phyloP scores from a whole-genome alignment of 2,113 vertebrate genomes.

The Pachyramphus minor region DNA sequence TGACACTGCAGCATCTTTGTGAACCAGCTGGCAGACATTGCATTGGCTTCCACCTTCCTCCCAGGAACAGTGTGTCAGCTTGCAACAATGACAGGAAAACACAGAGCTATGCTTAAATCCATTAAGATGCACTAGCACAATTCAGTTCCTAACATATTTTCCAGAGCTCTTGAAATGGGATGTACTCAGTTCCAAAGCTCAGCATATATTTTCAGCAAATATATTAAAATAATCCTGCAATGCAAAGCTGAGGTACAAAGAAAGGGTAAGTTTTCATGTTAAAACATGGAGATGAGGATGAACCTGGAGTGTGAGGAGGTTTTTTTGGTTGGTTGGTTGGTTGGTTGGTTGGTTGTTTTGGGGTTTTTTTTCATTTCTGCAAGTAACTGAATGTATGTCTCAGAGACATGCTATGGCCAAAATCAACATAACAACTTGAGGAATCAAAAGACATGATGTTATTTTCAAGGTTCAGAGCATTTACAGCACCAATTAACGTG shows the following conservation, averaged over 20 bases:
- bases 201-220: not conserved
- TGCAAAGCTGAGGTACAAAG: not conserved
- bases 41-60: conserved; percentile 15
- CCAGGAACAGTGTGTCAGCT: not conserved
- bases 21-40: conserved; percentile 36
- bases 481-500: not conserved
- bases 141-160: not conserved
- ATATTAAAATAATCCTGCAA: not conserved
- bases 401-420: not conserved
- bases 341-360: not conserved
- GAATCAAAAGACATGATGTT: not conserved
- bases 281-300: not conserved
- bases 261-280: not conserved
- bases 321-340: too few species aligned
- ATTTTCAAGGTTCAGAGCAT: not conserved
- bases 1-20: conserved; percentile 15
- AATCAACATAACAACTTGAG: not conserved
- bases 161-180: not conserved
- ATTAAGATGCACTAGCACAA: not conserved
- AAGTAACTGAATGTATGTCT: not conserved
- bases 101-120: not conserved
- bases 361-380: not conserved
- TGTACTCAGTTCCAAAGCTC: not conserved
- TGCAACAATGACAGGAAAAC: not conserved
- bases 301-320: fast-evolving